Evolutionary conservation across 2,797 vertebrate genomes (phyloP).

Genomic region (Cottoperca gobio): DNA sequence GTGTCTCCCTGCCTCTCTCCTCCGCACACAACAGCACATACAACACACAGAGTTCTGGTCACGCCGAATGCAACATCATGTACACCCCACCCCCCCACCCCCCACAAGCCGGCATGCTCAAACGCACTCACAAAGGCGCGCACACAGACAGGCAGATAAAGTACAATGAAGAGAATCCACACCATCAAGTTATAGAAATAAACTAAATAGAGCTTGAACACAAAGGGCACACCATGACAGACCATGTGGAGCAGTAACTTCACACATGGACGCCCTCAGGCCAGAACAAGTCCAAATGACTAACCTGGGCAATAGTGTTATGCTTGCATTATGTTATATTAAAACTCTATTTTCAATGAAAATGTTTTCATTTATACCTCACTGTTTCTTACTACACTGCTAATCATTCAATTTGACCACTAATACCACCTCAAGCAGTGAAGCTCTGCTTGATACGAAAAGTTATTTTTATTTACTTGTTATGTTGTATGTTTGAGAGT

Average conservation of each 20-base stretch:
- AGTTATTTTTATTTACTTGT: background rate
- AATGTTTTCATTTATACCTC: background rate
- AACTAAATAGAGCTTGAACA: constrained; percentile 26
- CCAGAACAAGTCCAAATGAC: background rate
- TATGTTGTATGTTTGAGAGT: background rate
- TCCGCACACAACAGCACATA: constrained; percentile 49
- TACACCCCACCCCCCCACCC: background rate
- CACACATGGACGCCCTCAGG: constrained; percentile 9
- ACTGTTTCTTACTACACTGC: background rate
- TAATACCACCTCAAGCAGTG: background rate
- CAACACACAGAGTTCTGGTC: constrained; percentile 59
- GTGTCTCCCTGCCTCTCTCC: constrained; percentile 45
- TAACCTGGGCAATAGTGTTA: background rate
- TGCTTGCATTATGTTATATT: background rate
- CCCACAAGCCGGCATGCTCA: constrained; percentile 32
- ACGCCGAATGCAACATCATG: constrained; percentile 50
- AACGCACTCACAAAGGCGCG: constrained; percentile 48
- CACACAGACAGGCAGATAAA: constrained; percentile 46
- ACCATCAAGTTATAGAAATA: constrained; percentile 40
- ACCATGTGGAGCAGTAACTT: constrained; percentile 13
- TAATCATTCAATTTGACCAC: background rate
- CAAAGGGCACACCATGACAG: constrained; percentile 31
- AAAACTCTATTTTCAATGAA: background rate
- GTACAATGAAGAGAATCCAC: constrained; percentile 46
- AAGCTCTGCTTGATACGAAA: background rate